Conservation (phyloP, 2,888 invertebrate genomes). For the Tribolium freemani region DNA sequence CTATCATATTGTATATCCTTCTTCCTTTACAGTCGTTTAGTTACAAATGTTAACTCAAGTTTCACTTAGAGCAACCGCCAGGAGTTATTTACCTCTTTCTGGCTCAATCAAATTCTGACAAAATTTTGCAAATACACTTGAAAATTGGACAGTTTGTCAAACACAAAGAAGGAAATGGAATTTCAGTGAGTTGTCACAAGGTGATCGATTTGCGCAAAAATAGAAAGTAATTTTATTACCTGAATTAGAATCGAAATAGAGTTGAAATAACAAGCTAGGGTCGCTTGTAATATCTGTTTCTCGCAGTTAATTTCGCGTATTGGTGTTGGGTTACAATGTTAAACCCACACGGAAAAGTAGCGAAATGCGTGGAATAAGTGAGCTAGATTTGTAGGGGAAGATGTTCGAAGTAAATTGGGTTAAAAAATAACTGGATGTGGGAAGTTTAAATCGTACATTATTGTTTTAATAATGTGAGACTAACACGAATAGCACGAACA, state of each 20-base stretch:
- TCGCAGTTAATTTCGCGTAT: background rate
- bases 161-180: background rate
- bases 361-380: background rate
- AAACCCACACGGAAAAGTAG: background rate
- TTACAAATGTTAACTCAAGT: background rate
- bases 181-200: background rate
- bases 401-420: background rate
- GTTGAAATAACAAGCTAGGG: too few relatives aligned
- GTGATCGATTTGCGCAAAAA: background rate
- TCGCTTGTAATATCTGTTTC: background rate
- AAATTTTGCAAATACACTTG: too few relatives aligned
- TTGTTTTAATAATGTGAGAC: background rate
- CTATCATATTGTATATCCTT: slow-evolving; percentile 2
- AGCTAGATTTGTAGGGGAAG: background rate
- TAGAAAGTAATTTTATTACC: background rate
- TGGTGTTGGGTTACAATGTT: background rate
- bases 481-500: background rate
- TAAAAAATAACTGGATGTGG: background rate
- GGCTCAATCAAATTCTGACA: background rate
- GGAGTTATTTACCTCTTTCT: background rate
- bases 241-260: background rate
- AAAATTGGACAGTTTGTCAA: too few relatives aligned
- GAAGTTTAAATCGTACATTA: background rate
- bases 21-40: background rate
- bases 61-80: background rate